Conservation (phyloP, 2,797 vertebrate genomes). For the Brachymystax lenok region DNA sequence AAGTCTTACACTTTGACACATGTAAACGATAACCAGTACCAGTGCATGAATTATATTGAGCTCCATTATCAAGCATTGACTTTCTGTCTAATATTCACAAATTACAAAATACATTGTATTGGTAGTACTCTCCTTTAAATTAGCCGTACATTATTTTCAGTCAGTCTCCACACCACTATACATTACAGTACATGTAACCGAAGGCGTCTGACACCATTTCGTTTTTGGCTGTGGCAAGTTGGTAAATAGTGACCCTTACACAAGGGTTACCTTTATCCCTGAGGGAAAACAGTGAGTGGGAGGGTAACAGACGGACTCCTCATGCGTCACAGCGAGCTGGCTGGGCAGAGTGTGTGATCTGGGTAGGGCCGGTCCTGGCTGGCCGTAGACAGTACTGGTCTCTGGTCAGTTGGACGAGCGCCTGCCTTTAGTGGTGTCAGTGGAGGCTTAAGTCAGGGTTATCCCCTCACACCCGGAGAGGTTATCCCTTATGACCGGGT, state of each 20-base stretch:
- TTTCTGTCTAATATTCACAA: too few relatives aligned
- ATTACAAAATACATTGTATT: too few relatives aligned
- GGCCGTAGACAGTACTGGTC: background rate
- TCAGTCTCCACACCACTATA: background rate
- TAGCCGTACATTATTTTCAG: too few relatives aligned
- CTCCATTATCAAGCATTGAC: background rate
- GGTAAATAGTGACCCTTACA: background rate
- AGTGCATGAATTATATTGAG: background rate
- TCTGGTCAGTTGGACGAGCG: background rate
- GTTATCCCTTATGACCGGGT: background rate
- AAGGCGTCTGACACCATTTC: background rate
- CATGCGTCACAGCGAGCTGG: constrained; percentile 15
- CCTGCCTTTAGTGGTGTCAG: constrained; percentile 15
- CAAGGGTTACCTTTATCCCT: background rate
- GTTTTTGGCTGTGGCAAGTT: background rate
- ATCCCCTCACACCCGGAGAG: constrained; percentile 22
- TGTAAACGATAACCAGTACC: background rate
- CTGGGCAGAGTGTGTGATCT: constrained; percentile 20
- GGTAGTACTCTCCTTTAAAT: too few relatives aligned
- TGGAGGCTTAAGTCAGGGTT: constrained; percentile 25
- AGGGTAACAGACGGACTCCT: background rate
- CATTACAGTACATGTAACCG: background rate
- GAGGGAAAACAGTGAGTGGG: constrained; percentile 1
- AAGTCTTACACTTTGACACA: background rate
- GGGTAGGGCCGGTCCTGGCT: constrained; percentile 5